Evolutionary conservation across 2,888 invertebrate species (phyloP).

Genomic region (Patella pellucida): DNA sequence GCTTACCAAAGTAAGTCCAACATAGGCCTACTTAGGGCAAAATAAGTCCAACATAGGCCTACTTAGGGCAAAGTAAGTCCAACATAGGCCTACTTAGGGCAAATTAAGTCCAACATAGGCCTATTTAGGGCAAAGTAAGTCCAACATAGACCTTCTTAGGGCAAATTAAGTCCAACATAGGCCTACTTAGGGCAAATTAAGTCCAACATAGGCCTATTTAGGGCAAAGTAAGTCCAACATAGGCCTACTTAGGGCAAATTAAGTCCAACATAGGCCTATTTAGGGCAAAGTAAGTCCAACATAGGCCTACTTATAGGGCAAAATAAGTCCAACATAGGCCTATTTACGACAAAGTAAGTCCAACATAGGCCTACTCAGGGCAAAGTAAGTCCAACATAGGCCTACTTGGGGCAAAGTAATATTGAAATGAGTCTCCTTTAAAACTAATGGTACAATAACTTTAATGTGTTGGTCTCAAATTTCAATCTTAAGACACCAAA

Average conservation of each 20-base stretch:
- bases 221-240: conserved; percentile 48
- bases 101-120: conserved; percentile 40
- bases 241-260: conserved; percentile 47
- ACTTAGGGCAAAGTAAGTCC: conserved; percentile 6
- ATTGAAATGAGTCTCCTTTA: no score
- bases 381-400: conserved; percentile 44
- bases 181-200: conserved; percentile 51
- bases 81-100: conserved; percentile 25
- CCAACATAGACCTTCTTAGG: no score
- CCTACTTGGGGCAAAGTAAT: no score
- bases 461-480: no score
- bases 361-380: no score
- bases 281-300: conserved; percentile 50
- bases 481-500: no score
- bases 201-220: conserved; percentile 17
- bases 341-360: conserved; percentile 55
- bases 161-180: conserved; percentile 45
- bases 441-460: no score
- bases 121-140: conserved; percentile 55
- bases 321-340: conserved; percentile 40
- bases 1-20: conserved; percentile 52
- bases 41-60: no score
- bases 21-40: no score
- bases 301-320: conserved; percentile 28
- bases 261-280: conserved; percentile 26